Percentiles rank a stretch among this genome's conserved stretches.
Evolutionary conservation across 1,140 invertebrate species (phyloP).

Genomic region (Drosophila melanica): DNA sequence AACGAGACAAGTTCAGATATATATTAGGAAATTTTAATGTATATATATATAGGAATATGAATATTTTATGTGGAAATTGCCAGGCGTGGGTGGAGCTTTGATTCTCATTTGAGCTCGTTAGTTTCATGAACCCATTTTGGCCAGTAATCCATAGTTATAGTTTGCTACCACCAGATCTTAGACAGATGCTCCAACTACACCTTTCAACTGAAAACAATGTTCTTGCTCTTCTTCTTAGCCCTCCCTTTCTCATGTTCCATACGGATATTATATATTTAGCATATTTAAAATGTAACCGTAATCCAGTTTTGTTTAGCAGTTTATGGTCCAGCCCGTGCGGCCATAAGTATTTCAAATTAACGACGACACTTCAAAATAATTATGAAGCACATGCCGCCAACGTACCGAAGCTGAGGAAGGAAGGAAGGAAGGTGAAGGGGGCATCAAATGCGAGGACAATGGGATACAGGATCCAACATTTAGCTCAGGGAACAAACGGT

Average conservation of each 20-base stretch:
- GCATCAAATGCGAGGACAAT: neutral
- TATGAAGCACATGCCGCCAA: conserved; percentile 71
- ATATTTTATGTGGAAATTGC: too few relatives aligned
- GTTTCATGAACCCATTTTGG: too few relatives aligned
- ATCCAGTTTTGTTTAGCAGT: conserved; percentile 64
- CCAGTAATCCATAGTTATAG: too few relatives aligned
- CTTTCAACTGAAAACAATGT: neutral
- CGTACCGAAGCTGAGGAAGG: neutral
- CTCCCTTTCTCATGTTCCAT: too few relatives aligned
- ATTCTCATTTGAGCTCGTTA: too few relatives aligned
- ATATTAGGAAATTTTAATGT: neutral
- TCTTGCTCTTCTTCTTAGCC: neutral
- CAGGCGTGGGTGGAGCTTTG: too few relatives aligned
- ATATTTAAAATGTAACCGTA: conserved; percentile 72
- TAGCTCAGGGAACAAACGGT: conserved; percentile 60
- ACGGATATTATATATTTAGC: conserved; percentile 57
- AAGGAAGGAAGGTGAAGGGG: conserved; percentile 2
- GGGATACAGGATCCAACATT: conserved; percentile 26
- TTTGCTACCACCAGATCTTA: too few relatives aligned
- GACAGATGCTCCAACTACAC: too few relatives aligned
- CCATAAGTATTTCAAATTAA: conserved; percentile 80
- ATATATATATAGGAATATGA: too few relatives aligned
- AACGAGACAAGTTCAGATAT: neutral
- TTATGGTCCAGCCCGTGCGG: conserved; percentile 57
- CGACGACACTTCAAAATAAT: conserved; percentile 77